Evolutionary conservation across 2,113 vertebrate species (phyloP), one percentile per base, ranked within the genome.

Genomic region (Oxyruncus cristatus): DNA sequence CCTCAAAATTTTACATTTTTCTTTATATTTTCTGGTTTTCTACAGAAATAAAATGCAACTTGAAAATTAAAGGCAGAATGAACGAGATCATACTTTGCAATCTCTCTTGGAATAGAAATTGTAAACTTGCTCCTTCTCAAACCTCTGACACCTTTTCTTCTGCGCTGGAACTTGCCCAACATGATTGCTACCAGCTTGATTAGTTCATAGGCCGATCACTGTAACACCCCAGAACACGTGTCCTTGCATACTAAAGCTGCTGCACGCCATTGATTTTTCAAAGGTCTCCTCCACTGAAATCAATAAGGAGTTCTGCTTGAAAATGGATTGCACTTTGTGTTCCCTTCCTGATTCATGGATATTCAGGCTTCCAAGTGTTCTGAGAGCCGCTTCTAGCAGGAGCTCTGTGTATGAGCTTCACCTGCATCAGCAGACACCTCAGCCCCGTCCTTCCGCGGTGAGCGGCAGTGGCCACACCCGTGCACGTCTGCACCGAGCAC

Each of bases 241-340:
- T 80, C 24, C 4, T 14, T 61, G 89, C 77, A 85, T 84, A 88
- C 66, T 72, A 59, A 89, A 93, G 76, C 86, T 95, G 91, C 80
- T 78, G 80, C 22, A 20, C 16, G 24, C 58, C 93, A 95, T 87
- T 23, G 93, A 95, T 95, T 94, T 93, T 78, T 46, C 80, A 81
- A 70, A 94, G 70, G 86, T 89, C 91, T 95, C 86, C 87, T 83
- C 76, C 35, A 27, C 61, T 27, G 70, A 87, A 95, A 97, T 95
- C 96, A 87, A 89, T 96, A 87, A 78, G 65, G 73, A 95, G 17
- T 78, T 94, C 83, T 85, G 67, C 80, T 89, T 92, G 89, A 89
- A 91, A 92, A 95, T 9, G 56, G 80, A 87, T 81, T 89, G 89
- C 62, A 68, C 73, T 95, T 82, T 82, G 86, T 71, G 73, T 73